These are phyloP conservation scores for Muschampia plurimacula DNA, from an alignment of 2,888 invertebrate genomes.

Conservation along the genomic window DNA sequence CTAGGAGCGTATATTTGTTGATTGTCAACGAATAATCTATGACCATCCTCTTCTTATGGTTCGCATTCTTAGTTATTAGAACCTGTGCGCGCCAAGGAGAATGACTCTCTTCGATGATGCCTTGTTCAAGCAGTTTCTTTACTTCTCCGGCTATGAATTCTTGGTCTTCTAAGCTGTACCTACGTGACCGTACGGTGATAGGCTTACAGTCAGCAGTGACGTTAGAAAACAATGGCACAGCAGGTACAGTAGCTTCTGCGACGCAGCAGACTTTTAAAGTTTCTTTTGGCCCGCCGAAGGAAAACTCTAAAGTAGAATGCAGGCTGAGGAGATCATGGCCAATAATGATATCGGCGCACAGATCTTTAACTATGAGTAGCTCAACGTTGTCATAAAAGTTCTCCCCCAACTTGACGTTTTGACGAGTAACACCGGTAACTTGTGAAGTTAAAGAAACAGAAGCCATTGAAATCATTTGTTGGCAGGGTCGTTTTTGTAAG, in stretches of 20 bases:
- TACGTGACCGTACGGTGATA: neutral
- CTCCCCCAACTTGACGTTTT: neutral
- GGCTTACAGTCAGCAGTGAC: constrained; percentile 1
- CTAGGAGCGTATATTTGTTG: constrained; percentile 1
- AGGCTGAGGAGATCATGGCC: neutral
- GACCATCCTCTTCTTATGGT: neutral
- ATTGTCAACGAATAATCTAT: constrained; percentile 19
- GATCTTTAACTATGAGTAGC: constrained; percentile 1
- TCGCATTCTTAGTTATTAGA: neutral
- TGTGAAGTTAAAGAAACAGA: neutral
- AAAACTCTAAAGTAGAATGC: neutral
- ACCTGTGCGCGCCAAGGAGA: constrained; percentile 18
- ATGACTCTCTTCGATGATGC: constrained; percentile 2
- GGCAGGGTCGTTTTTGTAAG: neutral
- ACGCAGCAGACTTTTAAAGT: constrained; percentile 1
- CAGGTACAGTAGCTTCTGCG: constrained; percentile 6
- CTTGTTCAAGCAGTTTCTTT: neutral
- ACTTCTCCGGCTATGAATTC: neutral
- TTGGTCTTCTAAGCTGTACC: neutral
- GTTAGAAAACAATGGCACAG: neutral
- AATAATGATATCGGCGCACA: constrained; percentile 12
- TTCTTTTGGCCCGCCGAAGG: constrained; percentile 8
- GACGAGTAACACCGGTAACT: neutral
- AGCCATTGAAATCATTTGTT: constrained; percentile 5
- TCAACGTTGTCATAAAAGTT: neutral